A percentile compares a stretch with the other conserved stretches of the same genome.
These are phyloP conservation scores for Teleogryllus occipitalis DNA, from an alignment of 1,140 invertebrate species.

Conservation along the genomic window DNA sequence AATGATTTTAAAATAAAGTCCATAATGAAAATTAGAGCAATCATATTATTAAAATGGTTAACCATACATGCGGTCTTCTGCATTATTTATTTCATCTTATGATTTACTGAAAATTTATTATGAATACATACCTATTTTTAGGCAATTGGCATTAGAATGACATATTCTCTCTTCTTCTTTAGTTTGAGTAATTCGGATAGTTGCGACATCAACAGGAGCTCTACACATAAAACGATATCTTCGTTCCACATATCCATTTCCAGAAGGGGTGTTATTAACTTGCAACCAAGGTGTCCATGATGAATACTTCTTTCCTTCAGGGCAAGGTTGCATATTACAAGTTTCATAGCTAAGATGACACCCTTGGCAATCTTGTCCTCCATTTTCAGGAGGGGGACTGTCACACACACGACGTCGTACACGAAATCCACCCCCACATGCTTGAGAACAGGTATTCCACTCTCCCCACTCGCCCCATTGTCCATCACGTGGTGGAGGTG, in stretches of 20 bases:
- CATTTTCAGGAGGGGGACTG: constrained; percentile 49
- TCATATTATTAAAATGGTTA: too few species aligned
- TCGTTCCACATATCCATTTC: constrained; percentile 56
- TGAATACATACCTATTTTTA: constrained; percentile 25
- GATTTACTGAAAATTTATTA: too few species aligned
- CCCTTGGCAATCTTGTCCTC: constrained; percentile 58
- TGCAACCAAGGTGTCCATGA: constrained; percentile 66
- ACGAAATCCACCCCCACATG: constrained; percentile 46
- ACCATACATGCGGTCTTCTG: too few species aligned
- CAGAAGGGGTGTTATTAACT: constrained; percentile 37
- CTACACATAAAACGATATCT: constrained; percentile 68
- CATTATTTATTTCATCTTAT: too few species aligned
- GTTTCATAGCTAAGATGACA: constrained; percentile 48
- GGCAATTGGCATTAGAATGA: constrained; percentile 48
- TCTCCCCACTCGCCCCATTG: constrained; percentile 65
- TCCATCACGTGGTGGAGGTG: constrained; percentile 53
- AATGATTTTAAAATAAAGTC: too few species aligned
- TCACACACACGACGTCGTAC: constrained; percentile 51
- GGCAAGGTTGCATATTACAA: constrained; percentile 62
- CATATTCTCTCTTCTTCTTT: constrained; percentile 75
- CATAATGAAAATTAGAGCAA: too few species aligned
- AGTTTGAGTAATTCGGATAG: constrained; percentile 50
- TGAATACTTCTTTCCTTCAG: constrained; percentile 53
- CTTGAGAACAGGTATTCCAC: constrained; percentile 55
- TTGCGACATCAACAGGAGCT: constrained; percentile 57